Conservation (phyloP, 2,888 invertebrate species). For the Parochlus steinenii region DNA sequence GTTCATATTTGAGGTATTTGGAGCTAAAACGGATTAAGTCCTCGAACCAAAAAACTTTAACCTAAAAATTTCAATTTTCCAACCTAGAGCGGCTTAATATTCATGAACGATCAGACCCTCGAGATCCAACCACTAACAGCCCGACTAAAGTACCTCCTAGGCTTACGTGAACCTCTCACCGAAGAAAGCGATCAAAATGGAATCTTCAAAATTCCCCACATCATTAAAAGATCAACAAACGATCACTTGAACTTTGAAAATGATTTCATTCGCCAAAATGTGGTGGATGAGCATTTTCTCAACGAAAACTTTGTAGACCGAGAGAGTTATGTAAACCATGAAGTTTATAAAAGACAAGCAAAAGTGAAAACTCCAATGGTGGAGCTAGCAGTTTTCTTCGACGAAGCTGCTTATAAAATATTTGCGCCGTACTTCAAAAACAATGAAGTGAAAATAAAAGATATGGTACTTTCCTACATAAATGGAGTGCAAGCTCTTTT, state of each 20-base stretch:
- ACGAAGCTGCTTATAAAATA: slow-evolving; percentile 52
- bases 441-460: slow-evolving; percentile 45
- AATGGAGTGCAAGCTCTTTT: slow-evolving; percentile 68
- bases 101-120: slow-evolving; percentile 46
- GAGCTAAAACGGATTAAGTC: too few relatives aligned
- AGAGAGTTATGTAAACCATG: too few relatives aligned
- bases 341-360: too few relatives aligned
- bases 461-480: slow-evolving; percentile 62
- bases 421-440: slow-evolving; percentile 50
- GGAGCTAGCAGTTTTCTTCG: slow-evolving; percentile 58
- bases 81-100: slow-evolving; percentile 47
- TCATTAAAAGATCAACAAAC: slow-evolving; percentile 38
- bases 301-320: too few relatives aligned
- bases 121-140: slow-evolving; percentile 48
- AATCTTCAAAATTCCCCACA: slow-evolving; percentile 32
- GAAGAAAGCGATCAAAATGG: slow-evolving; percentile 18
- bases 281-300: slow-evolving; percentile 12
- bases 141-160: slow-evolving; percentile 27
- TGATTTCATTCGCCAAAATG: slow-evolving; percentile 24
- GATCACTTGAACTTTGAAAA: slow-evolving; percentile 29
- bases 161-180: slow-evolving; percentile 26
- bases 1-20: slow-evolving; percentile 3
- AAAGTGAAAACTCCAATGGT: too few relatives aligned
- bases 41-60: too few relatives aligned
- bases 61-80: slow-evolving; percentile 13